Base-by-base conservation (phyloP, 2,113 vertebrate genomes). In the Rousettus leschenaultii region DNA sequence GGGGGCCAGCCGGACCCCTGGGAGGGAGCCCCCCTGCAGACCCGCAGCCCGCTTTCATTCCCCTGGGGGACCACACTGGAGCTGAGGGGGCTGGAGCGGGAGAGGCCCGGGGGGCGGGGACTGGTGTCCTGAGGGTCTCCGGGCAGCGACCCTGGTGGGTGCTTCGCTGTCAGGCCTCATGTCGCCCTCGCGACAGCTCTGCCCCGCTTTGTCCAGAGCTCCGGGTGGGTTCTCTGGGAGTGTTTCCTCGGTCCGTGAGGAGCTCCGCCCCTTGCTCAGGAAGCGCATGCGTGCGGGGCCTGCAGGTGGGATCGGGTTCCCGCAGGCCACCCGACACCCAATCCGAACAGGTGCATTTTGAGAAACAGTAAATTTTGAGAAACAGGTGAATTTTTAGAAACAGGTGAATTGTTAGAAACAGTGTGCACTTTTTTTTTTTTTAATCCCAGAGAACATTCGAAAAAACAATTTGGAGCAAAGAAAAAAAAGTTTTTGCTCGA, bases 161-260 rank as follows among this genome's bases (percentile, higher is more conserved):
- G 3, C 55, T 33, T 55, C n/a, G 0, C n/a, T 9, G 35, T 28
- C 9, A 1, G 19, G 21, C 33, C 70, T 73, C n/a, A 12, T 13
- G 33, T 45, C 16, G 28, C 0, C 3, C 3, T 13, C n/a, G 16
- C 0, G 2, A 59, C 8, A 28, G 18, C 16, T 57, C 53, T 2
- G 13, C 35, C n/a, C n/a, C n/a, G n/a, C n/a, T n/a, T n/a, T n/a
- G n/a, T n/a, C n/a, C n/a, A n/a, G n/a, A 1, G 43, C 43, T 45
- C 43, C 6, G 43, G 43, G 43, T 45, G 43, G 7, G 9, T 9
- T 45, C 43, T 45, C 43, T 7, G 40, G 40, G 40, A 40, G 40
- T 40, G 40, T 40, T 40, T 40, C 43, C 43, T 43, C 43, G 4
- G 7, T 43, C 43, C 6, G 40, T 40, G 40, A 40, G 40, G 43